phyloP scores from a whole-genome alignment of 2,888 invertebrate species.

The Drosophila paracracens region DNA sequence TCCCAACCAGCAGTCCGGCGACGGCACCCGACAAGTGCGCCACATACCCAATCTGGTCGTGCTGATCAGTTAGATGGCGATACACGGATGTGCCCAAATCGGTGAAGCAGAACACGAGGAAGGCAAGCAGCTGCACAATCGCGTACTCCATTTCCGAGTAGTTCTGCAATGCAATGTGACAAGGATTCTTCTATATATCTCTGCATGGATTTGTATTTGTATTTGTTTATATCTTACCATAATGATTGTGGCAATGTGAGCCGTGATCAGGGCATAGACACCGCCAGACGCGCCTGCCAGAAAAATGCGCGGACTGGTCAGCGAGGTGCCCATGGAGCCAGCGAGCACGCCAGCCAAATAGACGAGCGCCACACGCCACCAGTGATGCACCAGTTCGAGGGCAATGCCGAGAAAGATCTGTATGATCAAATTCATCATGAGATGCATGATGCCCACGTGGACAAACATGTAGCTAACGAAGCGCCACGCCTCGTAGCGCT shows the following conservation, averaged over 20 bases:
- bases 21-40: slow-evolving; percentile 97
- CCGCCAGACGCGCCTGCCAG: slow-evolving; percentile 98
- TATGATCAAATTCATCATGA: slow-evolving; percentile 95
- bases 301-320: slow-evolving; percentile 91
- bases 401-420: slow-evolving; percentile 97
- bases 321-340: slow-evolving; percentile 93
- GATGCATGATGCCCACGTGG: slow-evolving; percentile 95
- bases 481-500: slow-evolving; percentile 95
- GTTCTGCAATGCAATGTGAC: slow-evolving; percentile 88
- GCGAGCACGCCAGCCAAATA: slow-evolving; percentile 94
- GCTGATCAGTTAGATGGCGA: slow-evolving; percentile 90
- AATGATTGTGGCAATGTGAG: slow-evolving; percentile 96
- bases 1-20: slow-evolving; percentile 93
- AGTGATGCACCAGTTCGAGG: slow-evolving; percentile 97
- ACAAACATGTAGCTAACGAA: slow-evolving; percentile 98
- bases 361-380: slow-evolving; percentile 95
- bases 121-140: slow-evolving; percentile 92
- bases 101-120: slow-evolving; percentile 91
- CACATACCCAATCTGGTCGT: slow-evolving; percentile 95
- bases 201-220: background rate
- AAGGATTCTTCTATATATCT: background rate
- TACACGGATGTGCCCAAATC: slow-evolving; percentile 97
- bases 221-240: slow-evolving; percentile 85
- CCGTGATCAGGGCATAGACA: slow-evolving; percentile 96
- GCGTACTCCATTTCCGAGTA: slow-evolving; percentile 99